phyloP scores from a whole-genome alignment of 2,888 invertebrate genomes.

The Shargacucullia verbasci region DNA sequence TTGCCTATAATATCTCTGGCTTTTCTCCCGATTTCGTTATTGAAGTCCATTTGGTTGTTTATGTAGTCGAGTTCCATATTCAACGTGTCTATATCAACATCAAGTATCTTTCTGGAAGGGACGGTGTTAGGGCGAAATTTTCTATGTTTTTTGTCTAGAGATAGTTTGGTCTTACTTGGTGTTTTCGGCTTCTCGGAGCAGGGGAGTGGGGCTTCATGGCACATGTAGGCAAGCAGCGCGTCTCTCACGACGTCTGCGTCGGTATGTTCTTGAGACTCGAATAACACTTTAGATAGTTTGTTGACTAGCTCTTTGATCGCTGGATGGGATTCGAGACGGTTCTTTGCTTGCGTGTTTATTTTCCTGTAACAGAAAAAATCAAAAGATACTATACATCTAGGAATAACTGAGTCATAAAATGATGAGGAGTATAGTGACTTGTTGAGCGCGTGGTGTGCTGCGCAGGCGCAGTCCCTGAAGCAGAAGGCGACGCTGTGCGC shows the following conservation, averaged over 20 bases:
- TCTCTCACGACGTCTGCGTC: conserved; percentile 94
- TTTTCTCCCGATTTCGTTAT: conserved; percentile 82
- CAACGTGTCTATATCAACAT: conserved; percentile 79
- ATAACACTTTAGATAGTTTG: conserved; percentile 90
- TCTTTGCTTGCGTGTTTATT: conserved; percentile 89
- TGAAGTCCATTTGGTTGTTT: conserved; percentile 82
- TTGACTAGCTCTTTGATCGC: conserved; percentile 92
- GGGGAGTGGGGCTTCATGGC: conserved; percentile 94
- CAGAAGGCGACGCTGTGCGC: conserved; percentile 95
- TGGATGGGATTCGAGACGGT: conserved; percentile 92
- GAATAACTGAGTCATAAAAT: too few species aligned
- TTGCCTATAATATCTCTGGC: conserved; percentile 82
- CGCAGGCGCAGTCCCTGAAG: conserved; percentile 95
- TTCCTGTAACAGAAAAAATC: conserved; percentile 77
- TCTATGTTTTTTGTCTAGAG: conserved; percentile 62
- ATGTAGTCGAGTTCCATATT: conserved; percentile 84
- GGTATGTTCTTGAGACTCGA: conserved; percentile 90
- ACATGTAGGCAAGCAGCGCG: conserved; percentile 94
- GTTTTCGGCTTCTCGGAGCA: conserved; percentile 88
- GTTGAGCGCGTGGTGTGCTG: conserved; percentile 90
- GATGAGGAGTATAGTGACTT: too few species aligned
- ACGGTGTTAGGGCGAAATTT: conserved; percentile 61
- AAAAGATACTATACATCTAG: too few species aligned
- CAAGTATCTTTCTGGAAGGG: conserved; percentile 71
- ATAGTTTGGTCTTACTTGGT: conserved; percentile 55